These are phyloP conservation scores for Mesitornis unicolor DNA, from an alignment of 2,113 vertebrate species.

Conservation along the genomic window DNA sequence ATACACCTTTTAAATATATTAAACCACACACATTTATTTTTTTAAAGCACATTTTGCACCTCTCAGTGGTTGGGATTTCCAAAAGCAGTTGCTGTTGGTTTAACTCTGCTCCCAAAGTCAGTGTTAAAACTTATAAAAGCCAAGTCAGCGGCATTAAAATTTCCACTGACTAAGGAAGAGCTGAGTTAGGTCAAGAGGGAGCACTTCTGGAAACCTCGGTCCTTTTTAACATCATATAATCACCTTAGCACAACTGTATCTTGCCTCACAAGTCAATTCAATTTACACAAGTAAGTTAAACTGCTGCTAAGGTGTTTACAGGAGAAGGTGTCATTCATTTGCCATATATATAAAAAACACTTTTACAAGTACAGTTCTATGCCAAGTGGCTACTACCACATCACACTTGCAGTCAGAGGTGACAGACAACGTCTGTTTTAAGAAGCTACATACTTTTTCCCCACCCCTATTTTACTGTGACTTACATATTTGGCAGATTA, in stretches of 20 bases:
- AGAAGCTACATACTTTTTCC: constrained; percentile 3
- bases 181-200: background rate
- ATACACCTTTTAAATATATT: constrained; percentile 44
- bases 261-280: background rate
- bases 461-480: constrained; percentile 18
- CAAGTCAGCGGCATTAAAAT: background rate
- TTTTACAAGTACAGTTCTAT: constrained; percentile 22
- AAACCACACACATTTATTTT: constrained; percentile 28
- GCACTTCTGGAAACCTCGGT: background rate
- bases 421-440: constrained; percentile 39
- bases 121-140: background rate
- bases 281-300: background rate
- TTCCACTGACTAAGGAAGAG: background rate
- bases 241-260: background rate
- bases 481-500: constrained; percentile 56
- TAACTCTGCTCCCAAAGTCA: background rate
- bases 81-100: background rate
- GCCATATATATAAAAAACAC: background rate
- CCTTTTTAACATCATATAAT: background rate
- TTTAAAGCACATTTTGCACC: background rate
- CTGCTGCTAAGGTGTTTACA: constrained; percentile 4
- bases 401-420: constrained; percentile 42
- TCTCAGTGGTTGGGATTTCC: background rate
- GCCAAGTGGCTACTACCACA: constrained; percentile 58
- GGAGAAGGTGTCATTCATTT: background rate